A percentile compares a stretch with the other conserved stretches of the same genome.
Evolutionary conservation across 2,888 invertebrate genomes (phyloP).

Genomic region (Helicoverpa assulta): DNA sequence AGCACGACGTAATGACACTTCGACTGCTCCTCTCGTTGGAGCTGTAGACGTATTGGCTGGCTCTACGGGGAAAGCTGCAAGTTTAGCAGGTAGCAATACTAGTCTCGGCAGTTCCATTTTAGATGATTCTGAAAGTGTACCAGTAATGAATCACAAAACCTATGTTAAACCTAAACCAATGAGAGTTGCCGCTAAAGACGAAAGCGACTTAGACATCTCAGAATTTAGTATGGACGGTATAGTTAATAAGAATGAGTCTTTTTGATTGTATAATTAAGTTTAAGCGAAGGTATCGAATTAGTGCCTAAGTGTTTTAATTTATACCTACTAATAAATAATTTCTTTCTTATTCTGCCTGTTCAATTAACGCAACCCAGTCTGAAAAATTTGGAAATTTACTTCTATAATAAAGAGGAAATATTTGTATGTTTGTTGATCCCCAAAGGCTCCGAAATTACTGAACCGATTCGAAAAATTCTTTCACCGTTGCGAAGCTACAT

Average conservation of each 20-base stretch:
- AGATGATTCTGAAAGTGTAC: slow-evolving; percentile 80
- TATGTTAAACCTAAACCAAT: slow-evolving; percentile 77
- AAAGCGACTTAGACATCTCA: slow-evolving; percentile 86
- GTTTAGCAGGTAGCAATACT: slow-evolving; percentile 85
- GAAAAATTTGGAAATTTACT: no score
- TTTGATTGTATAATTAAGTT: slow-evolving; percentile 57
- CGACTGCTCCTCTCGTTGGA: slow-evolving; percentile 76
- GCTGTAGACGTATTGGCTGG: slow-evolving; percentile 80
- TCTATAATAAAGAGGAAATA: no score
- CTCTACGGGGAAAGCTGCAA: slow-evolving; percentile 71
- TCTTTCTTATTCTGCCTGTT: no score
- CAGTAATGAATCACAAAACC: slow-evolving; percentile 71
- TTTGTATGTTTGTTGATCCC: no score
- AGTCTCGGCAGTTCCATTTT: slow-evolving; percentile 87
- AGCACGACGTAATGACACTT: slow-evolving; percentile 79
- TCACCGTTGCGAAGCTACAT: no score
- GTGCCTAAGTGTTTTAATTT: slow-evolving; percentile 12
- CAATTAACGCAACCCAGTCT: no score
- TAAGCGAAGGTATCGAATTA: not conserved
- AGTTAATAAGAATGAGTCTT: slow-evolving; percentile 75
- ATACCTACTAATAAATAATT: not conserved
- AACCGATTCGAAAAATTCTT: no score
- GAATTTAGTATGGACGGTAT: slow-evolving; percentile 83
- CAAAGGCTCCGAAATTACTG: no score
- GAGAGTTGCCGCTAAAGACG: slow-evolving; percentile 76